Evolutionary conservation across 2,113 vertebrate species (phyloP).

Genomic region (Passer montanus): DNA sequence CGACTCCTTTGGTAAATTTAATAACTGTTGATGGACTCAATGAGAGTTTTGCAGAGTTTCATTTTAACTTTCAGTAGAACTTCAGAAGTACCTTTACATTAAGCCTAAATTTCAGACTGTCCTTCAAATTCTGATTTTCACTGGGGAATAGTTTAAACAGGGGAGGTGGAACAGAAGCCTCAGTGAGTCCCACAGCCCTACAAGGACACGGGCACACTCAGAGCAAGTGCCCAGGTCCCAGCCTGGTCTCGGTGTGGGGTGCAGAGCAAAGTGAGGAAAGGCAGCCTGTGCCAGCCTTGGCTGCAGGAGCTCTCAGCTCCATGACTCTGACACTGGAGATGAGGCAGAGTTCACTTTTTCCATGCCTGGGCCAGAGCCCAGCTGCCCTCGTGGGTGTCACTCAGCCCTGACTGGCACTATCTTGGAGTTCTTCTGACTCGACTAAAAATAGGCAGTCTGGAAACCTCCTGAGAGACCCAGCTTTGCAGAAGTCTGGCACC

Average conservation of each 20-base stretch:
- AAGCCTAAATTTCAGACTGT: background rate
- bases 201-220: accelerated
- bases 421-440: background rate
- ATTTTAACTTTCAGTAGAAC: background rate
- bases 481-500: background rate
- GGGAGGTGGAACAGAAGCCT: background rate
- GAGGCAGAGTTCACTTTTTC: background rate
- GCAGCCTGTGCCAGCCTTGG: background rate
- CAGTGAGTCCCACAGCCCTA: background rate
- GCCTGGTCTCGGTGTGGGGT: background rate
- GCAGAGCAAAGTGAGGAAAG: background rate
- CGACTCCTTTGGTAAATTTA: background rate
- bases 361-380: background rate
- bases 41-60: background rate
- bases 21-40: background rate
- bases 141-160: background rate
- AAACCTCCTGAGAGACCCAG: background rate
- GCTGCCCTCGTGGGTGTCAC: background rate
- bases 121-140: background rate
- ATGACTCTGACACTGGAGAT: background rate
- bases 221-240: background rate
- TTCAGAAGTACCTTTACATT: background rate
- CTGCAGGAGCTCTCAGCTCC: background rate
- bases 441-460: background rate
- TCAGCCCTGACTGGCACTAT: background rate